Conservation (phyloP, 2,888 invertebrate species). For the Agonopterix arenella region DNA sequence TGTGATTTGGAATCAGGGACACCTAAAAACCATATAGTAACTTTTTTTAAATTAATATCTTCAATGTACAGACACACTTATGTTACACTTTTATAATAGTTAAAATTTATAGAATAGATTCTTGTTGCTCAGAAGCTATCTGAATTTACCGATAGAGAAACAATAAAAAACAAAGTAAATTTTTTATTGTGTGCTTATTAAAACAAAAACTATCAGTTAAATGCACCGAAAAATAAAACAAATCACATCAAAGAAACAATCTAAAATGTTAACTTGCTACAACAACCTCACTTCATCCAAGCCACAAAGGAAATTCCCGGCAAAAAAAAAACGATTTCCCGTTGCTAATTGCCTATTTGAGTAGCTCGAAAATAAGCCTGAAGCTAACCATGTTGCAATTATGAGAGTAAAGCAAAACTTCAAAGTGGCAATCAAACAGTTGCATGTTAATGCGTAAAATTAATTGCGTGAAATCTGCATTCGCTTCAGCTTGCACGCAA, state of each 20-base stretch:
- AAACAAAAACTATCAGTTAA: too few relatives aligned
- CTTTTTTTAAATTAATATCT: too few relatives aligned
- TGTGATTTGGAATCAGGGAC: too few relatives aligned
- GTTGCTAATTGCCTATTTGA: slow-evolving; percentile 41
- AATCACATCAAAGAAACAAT: background rate
- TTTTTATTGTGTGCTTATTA: too few relatives aligned
- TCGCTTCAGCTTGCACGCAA: background rate
- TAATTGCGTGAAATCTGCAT: slow-evolving; percentile 8
- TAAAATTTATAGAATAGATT: too few relatives aligned
- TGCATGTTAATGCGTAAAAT: slow-evolving; percentile 9
- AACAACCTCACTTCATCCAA: background rate
- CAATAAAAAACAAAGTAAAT: too few relatives aligned
- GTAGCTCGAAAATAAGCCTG: slow-evolving; percentile 28
- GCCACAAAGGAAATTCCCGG: background rate
- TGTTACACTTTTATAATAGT: too few relatives aligned
- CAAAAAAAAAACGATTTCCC: slow-evolving; percentile 24
- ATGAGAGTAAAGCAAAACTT: slow-evolving; percentile 28
- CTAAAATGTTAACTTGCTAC: background rate
- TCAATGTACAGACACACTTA: too few relatives aligned
- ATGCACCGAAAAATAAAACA: too few relatives aligned
- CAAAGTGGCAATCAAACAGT: slow-evolving; percentile 15
- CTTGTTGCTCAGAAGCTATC: too few relatives aligned
- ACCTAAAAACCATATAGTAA: too few relatives aligned
- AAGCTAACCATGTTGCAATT: slow-evolving; percentile 28
- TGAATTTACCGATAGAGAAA: too few relatives aligned